Base-by-base conservation (phyloP, 2,888 invertebrate species). In the Punctoribates punctum region DNA sequence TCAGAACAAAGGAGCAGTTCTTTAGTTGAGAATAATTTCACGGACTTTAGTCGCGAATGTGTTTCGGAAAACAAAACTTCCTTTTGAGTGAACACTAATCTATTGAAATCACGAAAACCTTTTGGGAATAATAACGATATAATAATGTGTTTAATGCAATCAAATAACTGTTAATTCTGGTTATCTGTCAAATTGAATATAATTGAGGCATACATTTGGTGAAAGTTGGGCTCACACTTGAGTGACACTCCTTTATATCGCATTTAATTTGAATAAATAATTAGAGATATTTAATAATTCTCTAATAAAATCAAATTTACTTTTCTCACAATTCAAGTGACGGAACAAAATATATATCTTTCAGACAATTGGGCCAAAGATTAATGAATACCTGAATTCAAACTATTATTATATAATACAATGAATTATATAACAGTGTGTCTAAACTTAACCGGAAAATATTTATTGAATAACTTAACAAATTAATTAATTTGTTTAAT, bases 11-110 rank as follows among this genome's bases (percentile, higher is more conserved):
- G n/a, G 34, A 23, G 15, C 5, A 6, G 8, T 34, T 57, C 34
- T 62, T 62, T 34, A 15, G 29, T 62, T 62, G 9, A 9, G 62
- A 13, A 62, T 62, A 62, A 62, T 62, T 62, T 62, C 62, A 62
- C 62, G 62, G 62, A 62, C 62, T 62, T 62, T 62, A 9, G n/a
- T 5, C 62, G 5, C n/a, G 13, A 62, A 62, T 34, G 8, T 34
- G 25, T 60, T 20, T 27, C 34, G 62, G 34, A 62, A 60, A n/a
- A 60, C 27, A 60, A 34, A 62, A 62, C 62, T 62, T 57, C 57
- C 57, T 57, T 25, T 25, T 20, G 23, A 11, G 5, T 20, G 23
- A 57, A 57, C 57, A 57, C 4, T 13, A 25, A 57, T 17, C 25
- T 20, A 57, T 23, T 57, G 20, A 20, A 57, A 57, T 57, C 25